A percentile compares a stretch with the other conserved stretches of the same genome.
Evolutionary conservation across 1,140 invertebrate genomes (phyloP).

Genomic region (Drosophila aff.): DNA sequence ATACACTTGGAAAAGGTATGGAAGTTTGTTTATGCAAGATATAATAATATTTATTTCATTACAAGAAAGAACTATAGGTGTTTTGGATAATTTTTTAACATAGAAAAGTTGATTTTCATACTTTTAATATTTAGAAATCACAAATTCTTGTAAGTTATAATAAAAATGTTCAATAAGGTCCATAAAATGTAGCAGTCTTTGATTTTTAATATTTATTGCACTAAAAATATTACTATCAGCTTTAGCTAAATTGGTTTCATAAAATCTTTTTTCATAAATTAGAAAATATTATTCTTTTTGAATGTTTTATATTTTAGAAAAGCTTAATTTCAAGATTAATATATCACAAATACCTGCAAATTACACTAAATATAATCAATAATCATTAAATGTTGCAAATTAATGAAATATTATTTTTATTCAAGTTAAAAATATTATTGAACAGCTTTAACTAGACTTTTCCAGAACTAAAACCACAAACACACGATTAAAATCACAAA

Average conservation of each 20-base stretch:
- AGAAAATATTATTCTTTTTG: not conserved
- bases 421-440: too few relatives aligned
- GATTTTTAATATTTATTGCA: too few relatives aligned
- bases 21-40: not conserved
- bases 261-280: not conserved
- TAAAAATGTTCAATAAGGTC: not conserved
- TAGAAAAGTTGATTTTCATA: not conserved
- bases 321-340: not conserved
- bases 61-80: not conserved
- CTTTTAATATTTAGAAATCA: rapidly evolving
- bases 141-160: rapidly evolving
- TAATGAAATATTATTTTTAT: too few relatives aligned
- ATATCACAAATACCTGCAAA: not conserved
- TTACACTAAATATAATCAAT: too few relatives aligned
- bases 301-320: not conserved
- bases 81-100: not conserved
- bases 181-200: not conserved
- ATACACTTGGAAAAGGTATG: conserved; percentile 2
- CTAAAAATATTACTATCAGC: too few relatives aligned
- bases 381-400: not conserved
- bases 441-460: too few relatives aligned
- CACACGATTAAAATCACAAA: not conserved
- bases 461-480: not conserved
- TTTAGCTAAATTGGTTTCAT: too few relatives aligned
- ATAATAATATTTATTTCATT: not conserved